Evolutionary conservation across 2,888 invertebrate species (phyloP).

Genomic region (Cataglyphis cursor): DNA sequence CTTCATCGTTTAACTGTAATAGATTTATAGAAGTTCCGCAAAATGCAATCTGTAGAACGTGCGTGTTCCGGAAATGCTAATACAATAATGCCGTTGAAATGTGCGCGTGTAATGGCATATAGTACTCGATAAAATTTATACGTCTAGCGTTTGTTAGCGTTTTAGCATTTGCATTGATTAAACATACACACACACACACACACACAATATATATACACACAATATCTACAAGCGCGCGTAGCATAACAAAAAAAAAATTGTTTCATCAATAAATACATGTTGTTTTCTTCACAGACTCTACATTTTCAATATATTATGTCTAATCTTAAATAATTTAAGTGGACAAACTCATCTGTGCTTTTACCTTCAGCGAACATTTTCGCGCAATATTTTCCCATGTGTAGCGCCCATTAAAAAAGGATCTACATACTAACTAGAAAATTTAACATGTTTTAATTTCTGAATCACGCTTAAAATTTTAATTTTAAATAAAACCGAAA

Average conservation of each 20-base stretch:
- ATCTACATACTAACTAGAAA: not conserved
- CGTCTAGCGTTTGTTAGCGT: conserved; percentile 14
- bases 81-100: conserved; percentile 40
- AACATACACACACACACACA: not conserved
- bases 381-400: not conserved
- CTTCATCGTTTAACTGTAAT: conserved; percentile 46
- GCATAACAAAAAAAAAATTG: conserved; percentile 10
- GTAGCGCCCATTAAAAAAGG: not conserved
- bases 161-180: conserved; percentile 40
- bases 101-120: conserved; percentile 9
- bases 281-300: not conserved
- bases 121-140: conserved; percentile 48
- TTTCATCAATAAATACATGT: conserved; percentile 1
- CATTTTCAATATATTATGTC: not conserved
- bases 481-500: conserved; percentile 2
- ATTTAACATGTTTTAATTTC: not conserved
- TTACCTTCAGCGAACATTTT: not conserved
- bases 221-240: not conserved
- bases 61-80: conserved; percentile 19
- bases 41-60: conserved; percentile 42
- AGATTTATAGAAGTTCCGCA: conserved; percentile 45
- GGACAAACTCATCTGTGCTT: not conserved
- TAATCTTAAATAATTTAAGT: conserved; percentile 22
- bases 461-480: not conserved
- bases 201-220: not conserved